Base-by-base conservation (phyloP, 2,797 vertebrate species). In the Buphagus erythrorhynchus region DNA sequence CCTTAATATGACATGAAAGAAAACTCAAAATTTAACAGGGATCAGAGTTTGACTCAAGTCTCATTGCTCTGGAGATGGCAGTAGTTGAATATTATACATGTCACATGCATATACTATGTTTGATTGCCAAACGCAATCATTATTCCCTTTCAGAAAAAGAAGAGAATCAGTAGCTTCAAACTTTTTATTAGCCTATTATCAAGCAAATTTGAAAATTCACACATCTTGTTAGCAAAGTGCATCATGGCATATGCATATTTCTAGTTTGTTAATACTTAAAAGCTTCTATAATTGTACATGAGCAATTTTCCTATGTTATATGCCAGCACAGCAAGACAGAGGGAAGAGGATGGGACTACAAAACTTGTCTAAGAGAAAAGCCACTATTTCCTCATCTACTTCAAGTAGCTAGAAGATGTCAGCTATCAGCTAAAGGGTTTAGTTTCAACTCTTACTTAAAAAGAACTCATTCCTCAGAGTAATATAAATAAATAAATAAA, bases 241-340 rank as follows among this genome's bases (percentile, higher is more conserved):
- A 75, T 36, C 26, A 29, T 0, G 0, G 16, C 29, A 26, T 16
- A 42, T 1, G 5, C 14, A 13, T 15, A 43, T 67, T 17, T 67
- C 28, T n/a, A 74, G 8, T 45, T 49, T 9, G 13, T 25, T 46
- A 81, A 67, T 9, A 31, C 11, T 51, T 67, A 62, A 57, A 81
- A 51, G 25, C 3, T 59, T 79, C 52, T 55, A 0, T 17, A 88
- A 59, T 6, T 73, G 25, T 10, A 48, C 0, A 1, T 9, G 13
- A 54, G 40, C 45, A 65, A n/a, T 33, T 87, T 67, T 71, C 45
- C 54, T 29, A 6, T 8, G 16, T 11, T 36, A 49, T 11, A 38
- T 26, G 63, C 22, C 33, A 61, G 33, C 33, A 49, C 15, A 78
- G 25, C 24, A 61, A 52, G 42, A 67, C 15, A 74, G 36, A 85